A percentile compares a stretch with the other conserved stretches of the same genome.
Conservation (phyloP, 37 sponge, comb jelly and placozoan genomes). For the Halichondria panicea region DNA sequence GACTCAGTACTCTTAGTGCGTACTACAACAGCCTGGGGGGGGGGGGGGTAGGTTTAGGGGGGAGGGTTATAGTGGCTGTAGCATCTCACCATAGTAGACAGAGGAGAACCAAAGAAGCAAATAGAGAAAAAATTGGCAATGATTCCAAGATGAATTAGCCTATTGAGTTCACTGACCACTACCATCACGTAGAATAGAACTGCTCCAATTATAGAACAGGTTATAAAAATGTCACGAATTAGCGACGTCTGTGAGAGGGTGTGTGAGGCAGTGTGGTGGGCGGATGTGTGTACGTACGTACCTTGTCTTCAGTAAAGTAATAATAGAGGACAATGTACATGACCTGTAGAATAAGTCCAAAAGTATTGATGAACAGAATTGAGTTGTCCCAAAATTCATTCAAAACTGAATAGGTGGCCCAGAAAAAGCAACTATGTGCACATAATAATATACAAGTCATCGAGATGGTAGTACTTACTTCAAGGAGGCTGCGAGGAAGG, state of each 20-base stretch:
- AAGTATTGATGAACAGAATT: neutral
- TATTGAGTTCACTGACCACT: constrained; percentile 8
- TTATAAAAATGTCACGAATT: constrained; percentile 20
- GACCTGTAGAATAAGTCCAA: neutral
- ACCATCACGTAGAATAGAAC: constrained; percentile 14
- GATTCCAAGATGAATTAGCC: constrained; percentile 40
- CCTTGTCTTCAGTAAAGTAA: neutral
- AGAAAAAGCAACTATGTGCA: too few species aligned
- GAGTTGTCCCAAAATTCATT: neutral
- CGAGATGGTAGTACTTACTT: too few species aligned
- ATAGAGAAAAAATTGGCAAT: constrained; percentile 72
- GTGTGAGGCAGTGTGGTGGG: neutral
- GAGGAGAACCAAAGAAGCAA: constrained; percentile 72
- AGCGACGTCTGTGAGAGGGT: constrained; percentile 23
- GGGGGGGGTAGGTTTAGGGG: neutral
- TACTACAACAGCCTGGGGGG: constrained; percentile 57
- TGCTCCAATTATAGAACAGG: constrained; percentile 14
- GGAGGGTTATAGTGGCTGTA: neutral
- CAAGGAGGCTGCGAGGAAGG: too few species aligned
- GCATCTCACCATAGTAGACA: constrained; percentile 60
- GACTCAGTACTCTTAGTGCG: constrained; percentile 58
- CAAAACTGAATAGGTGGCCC: too few species aligned
- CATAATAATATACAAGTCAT: too few species aligned
- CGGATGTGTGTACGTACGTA: neutral
- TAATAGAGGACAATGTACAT: neutral